Evolutionary conservation across 2,888 invertebrate species (phyloP).

Genomic region (Netelia inedita): DNA sequence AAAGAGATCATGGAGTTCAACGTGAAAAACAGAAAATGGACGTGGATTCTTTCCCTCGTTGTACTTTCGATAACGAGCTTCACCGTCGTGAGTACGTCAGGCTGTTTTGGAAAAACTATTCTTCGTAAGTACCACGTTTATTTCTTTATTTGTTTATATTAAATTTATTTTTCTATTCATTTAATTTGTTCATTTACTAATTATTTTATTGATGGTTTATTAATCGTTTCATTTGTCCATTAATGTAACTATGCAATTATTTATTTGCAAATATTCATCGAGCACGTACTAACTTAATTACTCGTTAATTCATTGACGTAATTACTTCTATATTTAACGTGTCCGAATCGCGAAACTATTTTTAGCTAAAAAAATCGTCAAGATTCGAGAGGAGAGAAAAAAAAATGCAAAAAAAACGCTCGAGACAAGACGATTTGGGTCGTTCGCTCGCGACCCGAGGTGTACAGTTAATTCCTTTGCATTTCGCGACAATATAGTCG

Average conservation of each 20-base stretch:
- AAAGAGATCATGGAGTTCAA: slow-evolving; percentile 37
- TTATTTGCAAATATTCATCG: too few relatives aligned
- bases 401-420: too few relatives aligned
- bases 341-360: too few relatives aligned
- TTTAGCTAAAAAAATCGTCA: too few relatives aligned
- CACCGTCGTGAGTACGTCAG: slow-evolving; percentile 72
- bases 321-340: too few relatives aligned
- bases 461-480: too few relatives aligned
- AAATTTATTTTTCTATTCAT: not conserved
- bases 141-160: not conserved
- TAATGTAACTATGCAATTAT: not conserved
- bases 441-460: too few relatives aligned
- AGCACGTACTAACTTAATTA: too few relatives aligned
- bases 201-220: not conserved
- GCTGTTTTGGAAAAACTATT: slow-evolving; percentile 79
- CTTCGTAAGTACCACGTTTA: slow-evolving; percentile 77
- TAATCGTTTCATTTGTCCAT: not conserved
- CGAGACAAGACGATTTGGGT: too few relatives aligned
- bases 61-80: slow-evolving; percentile 73
- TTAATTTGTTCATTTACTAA: not conserved
- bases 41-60: slow-evolving; percentile 7
- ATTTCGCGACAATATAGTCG: too few relatives aligned
- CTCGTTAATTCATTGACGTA: too few relatives aligned
- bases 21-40: slow-evolving; percentile 11
- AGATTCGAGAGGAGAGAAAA: too few relatives aligned